Base-by-base conservation (phyloP, 2,113 vertebrate species). In the Prolemur simus region DNA sequence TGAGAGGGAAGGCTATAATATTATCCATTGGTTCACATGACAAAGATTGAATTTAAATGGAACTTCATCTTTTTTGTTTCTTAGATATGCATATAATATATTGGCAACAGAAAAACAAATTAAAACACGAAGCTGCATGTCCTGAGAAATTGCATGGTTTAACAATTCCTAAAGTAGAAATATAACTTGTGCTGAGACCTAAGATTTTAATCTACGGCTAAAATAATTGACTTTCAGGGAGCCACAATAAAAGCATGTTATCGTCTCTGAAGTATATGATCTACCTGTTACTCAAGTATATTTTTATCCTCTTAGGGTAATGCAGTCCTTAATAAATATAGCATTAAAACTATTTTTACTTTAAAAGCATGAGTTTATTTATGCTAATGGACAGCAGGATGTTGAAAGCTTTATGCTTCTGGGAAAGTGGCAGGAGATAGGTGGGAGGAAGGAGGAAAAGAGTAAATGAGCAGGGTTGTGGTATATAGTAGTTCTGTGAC, bases 381-480 rank as follows among this genome's bases (percentile, higher is more conserved):
- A 98, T 94, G 96, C 87, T 98, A 98, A 98, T 98, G 98, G 98
- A 98, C 92, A 97, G 76, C 89, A 95, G 95, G 96, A 97, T 97
- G 63, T 92, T 97, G 94, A 97, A 96, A 98, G 94, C 81, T 95
- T 96, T 94, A 82, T 95, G 95, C 87, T 94, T 94, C 91, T 77
- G 89, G 66, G 97, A 69, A 98, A 97, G 94, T 95, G 97, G 96
- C 92, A 97, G 96, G 97, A 98, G 95, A 94, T 92, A 66, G 87
- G 92, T 91, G 94, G 97, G 92, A 97, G 97, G 98, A 97, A 98
- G 96, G 52, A 97, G 85, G 89, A 89, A 93, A 96, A 80, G 92
- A 84, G 94, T 85, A 23, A 89, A 96, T 82, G 56, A 96, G 37
- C 54, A 82, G 42, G 6, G 89, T 34, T 91, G 76, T 96, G 97